phyloP scores from a whole-genome alignment of 2,888 invertebrate species.

The Scrobipalpa costella region DNA sequence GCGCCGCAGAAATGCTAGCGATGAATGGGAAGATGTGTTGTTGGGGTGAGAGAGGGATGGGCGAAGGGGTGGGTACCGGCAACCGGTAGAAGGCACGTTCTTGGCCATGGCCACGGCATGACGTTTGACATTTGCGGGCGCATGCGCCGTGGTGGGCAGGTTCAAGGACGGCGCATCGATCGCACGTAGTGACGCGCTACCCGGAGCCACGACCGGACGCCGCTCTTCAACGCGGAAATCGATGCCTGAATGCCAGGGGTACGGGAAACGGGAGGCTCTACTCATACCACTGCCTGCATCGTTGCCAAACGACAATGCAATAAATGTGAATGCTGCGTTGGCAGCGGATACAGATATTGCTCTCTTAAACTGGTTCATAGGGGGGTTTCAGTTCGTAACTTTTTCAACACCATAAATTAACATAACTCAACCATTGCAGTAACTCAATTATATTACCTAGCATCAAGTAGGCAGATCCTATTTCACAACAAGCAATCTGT shows the following conservation, averaged over 20 bases:
- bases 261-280: conserved; percentile 23
- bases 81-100: conserved; percentile 48
- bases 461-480: neutral
- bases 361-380: neutral
- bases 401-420: neutral
- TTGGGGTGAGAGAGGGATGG: conserved; percentile 36
- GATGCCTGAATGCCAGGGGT: conserved; percentile 64
- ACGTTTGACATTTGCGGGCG: conserved; percentile 66
- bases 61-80: conserved; percentile 41
- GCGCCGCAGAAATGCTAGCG: conserved; percentile 48
- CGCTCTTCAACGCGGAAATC: conserved; percentile 53
- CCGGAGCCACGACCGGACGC: conserved; percentile 65
- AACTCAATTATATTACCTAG: neutral
- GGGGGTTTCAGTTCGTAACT: neutral
- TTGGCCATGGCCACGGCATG: conserved; percentile 73
- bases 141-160: conserved; percentile 60
- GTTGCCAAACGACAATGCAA: conserved; percentile 1
- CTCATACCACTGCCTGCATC: conserved; percentile 6
- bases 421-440: neutral
- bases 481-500: conserved; percentile 14
- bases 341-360: neutral
- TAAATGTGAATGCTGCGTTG: neutral
- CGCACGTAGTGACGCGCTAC: conserved; percentile 53
- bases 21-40: conserved; percentile 55
- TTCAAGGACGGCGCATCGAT: conserved; percentile 77